A percentile compares a stretch with the other conserved stretches of the same genome.
These are phyloP conservation scores for Procambarus clarkii DNA, from an alignment of 1,140 invertebrate genomes.

Conservation along the genomic window DNA sequence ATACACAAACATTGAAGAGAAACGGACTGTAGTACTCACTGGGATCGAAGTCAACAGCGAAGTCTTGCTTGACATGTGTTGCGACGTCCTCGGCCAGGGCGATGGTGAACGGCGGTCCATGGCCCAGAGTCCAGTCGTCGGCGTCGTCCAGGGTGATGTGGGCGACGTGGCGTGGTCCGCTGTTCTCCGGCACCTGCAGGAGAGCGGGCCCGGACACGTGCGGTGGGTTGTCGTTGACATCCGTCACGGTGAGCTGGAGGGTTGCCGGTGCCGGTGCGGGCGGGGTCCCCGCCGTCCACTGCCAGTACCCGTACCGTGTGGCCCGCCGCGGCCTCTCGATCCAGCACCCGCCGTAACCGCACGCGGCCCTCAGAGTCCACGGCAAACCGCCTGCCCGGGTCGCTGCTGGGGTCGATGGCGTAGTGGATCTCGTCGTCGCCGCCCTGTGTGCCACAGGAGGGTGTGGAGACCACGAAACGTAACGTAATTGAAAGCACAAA, in stretches of 20 bases:
- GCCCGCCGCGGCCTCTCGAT: constrained; percentile 90
- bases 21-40: constrained; percentile 35
- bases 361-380: constrained; percentile 88
- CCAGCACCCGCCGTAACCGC: constrained; percentile 86
- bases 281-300: constrained; percentile 86
- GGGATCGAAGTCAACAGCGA: constrained; percentile 52
- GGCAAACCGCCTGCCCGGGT: constrained; percentile 84
- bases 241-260: constrained; percentile 89
- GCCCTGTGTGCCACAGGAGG: constrained; percentile 79
- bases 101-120: constrained; percentile 66
- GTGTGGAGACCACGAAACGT: too few species aligned
- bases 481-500: neutral
- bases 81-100: constrained; percentile 37
- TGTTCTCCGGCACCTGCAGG: constrained; percentile 52
- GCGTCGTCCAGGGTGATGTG: constrained; percentile 63
- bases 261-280: constrained; percentile 84
- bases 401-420: constrained; percentile 85
- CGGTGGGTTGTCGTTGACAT: constrained; percentile 94
- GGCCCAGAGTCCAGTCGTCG: constrained; percentile 68
- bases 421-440: constrained; percentile 92
- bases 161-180: constrained; percentile 43
- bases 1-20: too few species aligned
- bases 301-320: constrained; percentile 92
- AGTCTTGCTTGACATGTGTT: constrained; percentile 17
- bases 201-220: constrained; percentile 62